Base-by-base conservation (phyloP, 2,797 vertebrate species). In the Rallus crepitans region DNA sequence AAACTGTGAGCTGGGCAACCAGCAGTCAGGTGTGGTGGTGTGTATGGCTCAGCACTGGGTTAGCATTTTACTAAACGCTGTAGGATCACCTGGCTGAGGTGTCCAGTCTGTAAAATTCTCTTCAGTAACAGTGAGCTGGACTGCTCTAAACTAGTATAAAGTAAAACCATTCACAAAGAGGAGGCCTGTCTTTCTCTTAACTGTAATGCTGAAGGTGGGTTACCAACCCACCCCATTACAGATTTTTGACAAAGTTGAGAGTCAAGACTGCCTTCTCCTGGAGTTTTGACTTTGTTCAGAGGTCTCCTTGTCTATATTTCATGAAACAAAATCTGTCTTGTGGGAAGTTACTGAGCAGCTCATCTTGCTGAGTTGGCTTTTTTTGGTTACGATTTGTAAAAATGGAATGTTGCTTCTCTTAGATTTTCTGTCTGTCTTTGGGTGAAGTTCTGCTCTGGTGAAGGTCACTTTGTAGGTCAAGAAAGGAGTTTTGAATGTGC, bases 41-140 rank as follows among this genome's bases (percentile, higher is more conserved):
- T 19, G 0, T 48, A 11, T 16, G 28, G 47, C 57, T 75, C 52
- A 55, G 37, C 23, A 31, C 8, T 27, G 6, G 30, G 6, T n/a
- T 75, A 24, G 37, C 37, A 9, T 39, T 53, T 40, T 37, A 48
- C 45, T 50, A 59, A 21, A 16, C 37, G 52, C 8, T 35, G 0
- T 8, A 30, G 16, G 30, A 37, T 59, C 52, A 23, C 25, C 61
- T 53, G 21, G 9, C 33, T 33, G 59, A n/a, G 76, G 37, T 6
- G 28, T 52, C 76, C 28, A 64, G 15, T 33, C 23, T 11, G 1
- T 50, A 12, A 61, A 73, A 17, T 56, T 83, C 37, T 63, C 12
- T 59, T 27, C 14, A 35, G n/a, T 63, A 72, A 16, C 3, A 21
- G 21, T 47, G 0, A 5, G 0, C 2, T 53, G 17, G 33, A 45